A percentile compares a stretch with the other conserved stretches of the same genome.
phyloP scores from a whole-genome alignment of 2,113 vertebrate genomes.

The Halcyon senegalensis region DNA sequence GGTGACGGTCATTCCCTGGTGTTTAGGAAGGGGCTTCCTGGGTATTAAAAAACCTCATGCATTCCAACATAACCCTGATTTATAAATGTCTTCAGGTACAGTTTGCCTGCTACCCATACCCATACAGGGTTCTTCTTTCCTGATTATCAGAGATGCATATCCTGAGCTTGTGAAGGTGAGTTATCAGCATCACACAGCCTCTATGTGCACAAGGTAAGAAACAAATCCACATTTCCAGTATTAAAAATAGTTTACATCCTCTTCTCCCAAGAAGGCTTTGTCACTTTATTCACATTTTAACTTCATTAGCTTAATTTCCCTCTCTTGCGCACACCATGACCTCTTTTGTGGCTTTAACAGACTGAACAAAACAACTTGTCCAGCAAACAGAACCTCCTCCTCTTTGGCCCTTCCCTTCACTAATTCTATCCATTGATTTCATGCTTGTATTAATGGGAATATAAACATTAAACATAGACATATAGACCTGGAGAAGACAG shows the following conservation, averaged over 20 bases:
- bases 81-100: not conserved
- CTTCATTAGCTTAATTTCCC: not conserved
- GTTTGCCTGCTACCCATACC: not conserved
- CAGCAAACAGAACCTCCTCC: not conserved
- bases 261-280: not conserved
- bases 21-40: not conserved
- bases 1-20: accelerated
- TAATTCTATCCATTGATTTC: not conserved
- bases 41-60: not conserved
- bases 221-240: not conserved
- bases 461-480: accelerated
- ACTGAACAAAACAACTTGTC: not conserved
- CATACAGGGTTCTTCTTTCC: not conserved
- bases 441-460: not conserved
- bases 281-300: not conserved
- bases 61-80: not conserved
- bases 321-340: not conserved
- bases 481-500: not conserved
- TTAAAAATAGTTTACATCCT: not conserved
- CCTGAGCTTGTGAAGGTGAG: not conserved
- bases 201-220: not conserved
- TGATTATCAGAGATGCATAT: not conserved
- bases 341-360: not conserved
- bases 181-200: not conserved
- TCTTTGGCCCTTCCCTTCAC: not conserved